Conservation (phyloP, 1,140 invertebrate genomes). For the Zaprionus davidi region DNA sequence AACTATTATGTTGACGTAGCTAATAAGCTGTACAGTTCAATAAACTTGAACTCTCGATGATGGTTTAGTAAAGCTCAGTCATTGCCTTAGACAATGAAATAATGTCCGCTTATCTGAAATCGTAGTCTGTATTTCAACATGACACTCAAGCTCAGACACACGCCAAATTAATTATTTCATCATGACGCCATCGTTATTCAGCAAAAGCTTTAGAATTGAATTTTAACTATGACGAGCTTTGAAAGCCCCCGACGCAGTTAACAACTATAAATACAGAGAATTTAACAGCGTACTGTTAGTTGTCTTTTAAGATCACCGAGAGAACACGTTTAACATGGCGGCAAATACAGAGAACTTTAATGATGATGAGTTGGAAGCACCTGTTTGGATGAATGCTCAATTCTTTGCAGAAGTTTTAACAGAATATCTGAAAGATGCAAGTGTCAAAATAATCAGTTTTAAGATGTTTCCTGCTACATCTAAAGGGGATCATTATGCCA, state of each 20-base stretch:
- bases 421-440: constrained; percentile 24
- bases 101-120: too few relatives aligned
- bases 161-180: too few relatives aligned
- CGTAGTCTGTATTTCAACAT: neutral
- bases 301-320: neutral
- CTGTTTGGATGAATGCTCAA: constrained; percentile 58
- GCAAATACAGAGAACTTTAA: constrained; percentile 39
- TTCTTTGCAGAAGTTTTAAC: constrained; percentile 53
- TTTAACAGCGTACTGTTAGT: neutral
- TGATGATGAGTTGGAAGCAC: constrained; percentile 59
- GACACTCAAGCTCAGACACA: neutral
- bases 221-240: neutral
- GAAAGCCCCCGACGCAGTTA: neutral
- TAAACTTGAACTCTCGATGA: neutral
- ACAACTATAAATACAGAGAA: neutral
- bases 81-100: too few relatives aligned
- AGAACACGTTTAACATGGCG: constrained; percentile 31
- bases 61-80: neutral
- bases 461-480: constrained; percentile 53
- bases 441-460: constrained; percentile 31
- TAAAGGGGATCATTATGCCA: constrained; percentile 77
- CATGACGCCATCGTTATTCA: constrained; percentile 5
- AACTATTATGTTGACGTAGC: too few relatives aligned
- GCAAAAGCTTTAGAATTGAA: neutral
- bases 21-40: neutral